Evolutionary conservation across 2,113 vertebrate genomes (phyloP).

Genomic region (Syngnathus scovelli): DNA sequence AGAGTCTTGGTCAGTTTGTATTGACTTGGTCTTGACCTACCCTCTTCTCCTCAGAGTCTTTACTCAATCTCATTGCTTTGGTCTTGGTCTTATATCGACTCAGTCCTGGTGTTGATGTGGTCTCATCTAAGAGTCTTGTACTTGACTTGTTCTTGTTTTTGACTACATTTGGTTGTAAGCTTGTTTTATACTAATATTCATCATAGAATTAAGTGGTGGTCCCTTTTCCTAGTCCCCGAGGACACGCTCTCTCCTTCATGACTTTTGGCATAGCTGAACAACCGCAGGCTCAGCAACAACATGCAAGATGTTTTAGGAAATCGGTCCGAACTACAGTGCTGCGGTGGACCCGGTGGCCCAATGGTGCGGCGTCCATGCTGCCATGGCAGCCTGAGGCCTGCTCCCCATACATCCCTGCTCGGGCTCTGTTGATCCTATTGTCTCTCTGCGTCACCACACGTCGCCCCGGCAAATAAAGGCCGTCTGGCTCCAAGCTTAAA

Average conservation of each 20-base stretch:
- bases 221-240: neutral
- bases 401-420: conserved; percentile 63
- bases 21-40: neutral
- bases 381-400: conserved; percentile 64
- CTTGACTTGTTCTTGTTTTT: neutral
- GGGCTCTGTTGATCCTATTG: conserved; percentile 79
- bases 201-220: neutral
- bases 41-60: neutral
- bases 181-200: neutral
- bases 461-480: conserved; percentile 89
- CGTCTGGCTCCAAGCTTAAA: conserved; percentile 97
- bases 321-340: conserved; percentile 12
- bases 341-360: conserved; percentile 50
- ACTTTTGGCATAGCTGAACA: conserved; percentile 12
- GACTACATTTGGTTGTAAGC: neutral
- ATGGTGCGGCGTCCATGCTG: conserved; percentile 54
- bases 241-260: conserved; percentile 31
- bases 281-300: conserved; percentile 27
- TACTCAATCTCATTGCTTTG: neutral
- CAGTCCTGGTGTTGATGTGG: neutral
- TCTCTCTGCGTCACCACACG: conserved; percentile 80
- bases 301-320: conserved; percentile 17
- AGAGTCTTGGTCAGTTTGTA: neutral
- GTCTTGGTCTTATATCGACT: neutral
- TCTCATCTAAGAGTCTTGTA: neutral